Conservation (phyloP, 2,113 vertebrate species). For the Bos indicus region DNA sequence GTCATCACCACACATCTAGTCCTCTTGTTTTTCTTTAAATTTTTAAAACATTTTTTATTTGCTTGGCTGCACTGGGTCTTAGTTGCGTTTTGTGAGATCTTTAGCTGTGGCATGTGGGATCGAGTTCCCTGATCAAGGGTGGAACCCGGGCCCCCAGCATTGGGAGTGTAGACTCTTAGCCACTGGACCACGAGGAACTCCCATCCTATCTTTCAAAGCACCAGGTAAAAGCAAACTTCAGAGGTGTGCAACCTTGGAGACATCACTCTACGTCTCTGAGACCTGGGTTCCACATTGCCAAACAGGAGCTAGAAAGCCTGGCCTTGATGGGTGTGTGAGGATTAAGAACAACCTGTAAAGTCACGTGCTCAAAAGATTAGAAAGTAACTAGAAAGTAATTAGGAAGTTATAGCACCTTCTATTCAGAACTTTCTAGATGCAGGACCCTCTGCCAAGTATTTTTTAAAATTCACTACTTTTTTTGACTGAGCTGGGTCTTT, state of each 20-base stretch:
- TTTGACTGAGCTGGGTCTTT: neutral
- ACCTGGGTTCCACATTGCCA: neutral
- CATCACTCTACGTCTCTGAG: neutral
- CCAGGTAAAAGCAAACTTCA: neutral
- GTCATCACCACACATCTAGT: neutral
- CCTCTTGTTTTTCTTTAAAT: neutral
- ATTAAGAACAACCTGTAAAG: neutral
- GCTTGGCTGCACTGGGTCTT: neutral
- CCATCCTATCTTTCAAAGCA: neutral
- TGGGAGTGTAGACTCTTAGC: neutral
- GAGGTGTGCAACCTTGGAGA: neutral
- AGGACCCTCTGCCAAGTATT: neutral
- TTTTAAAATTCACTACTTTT: neutral
- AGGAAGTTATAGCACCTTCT: accelerated
- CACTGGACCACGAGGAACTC: neutral
- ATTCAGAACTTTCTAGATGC: neutral
- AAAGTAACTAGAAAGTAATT: neutral
- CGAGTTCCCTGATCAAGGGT: neutral
- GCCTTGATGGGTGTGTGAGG: neutral
- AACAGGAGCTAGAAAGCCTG: neutral
- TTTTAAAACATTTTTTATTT: neutral
- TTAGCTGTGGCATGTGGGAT: neutral
- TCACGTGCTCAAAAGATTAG: neutral
- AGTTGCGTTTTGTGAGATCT: neutral
- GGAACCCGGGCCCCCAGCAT: neutral